Evolutionary conservation across 2,113 vertebrate species (phyloP).

Genomic region (Silurus meridionalis): DNA sequence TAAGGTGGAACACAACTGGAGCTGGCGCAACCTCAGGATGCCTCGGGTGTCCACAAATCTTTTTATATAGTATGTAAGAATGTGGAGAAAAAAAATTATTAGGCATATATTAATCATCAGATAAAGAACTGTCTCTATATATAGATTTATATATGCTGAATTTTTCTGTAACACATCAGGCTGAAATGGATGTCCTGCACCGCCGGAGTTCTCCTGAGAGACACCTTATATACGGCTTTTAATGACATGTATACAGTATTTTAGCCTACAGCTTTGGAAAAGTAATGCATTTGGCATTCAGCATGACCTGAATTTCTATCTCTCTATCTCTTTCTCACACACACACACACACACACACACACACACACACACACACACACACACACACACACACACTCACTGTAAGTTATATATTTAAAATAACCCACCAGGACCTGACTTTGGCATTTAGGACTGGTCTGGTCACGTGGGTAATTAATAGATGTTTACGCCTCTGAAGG

Average conservation of each 20-base stretch:
- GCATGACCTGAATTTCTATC: background rate
- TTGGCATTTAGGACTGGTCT: background rate
- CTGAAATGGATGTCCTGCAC: background rate
- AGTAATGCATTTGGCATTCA: background rate
- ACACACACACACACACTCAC: background rate
- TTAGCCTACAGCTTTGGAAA: background rate
- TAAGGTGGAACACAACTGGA: too few relatives aligned
- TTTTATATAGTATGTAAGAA: too few relatives aligned
- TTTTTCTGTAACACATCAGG: background rate
- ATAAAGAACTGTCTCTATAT: too few relatives aligned
- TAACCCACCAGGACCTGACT: background rate
- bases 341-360: background rate
- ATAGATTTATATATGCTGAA: too few relatives aligned
- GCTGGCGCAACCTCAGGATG: too few relatives aligned
- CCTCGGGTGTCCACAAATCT: too few relatives aligned
- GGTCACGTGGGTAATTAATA: background rate
- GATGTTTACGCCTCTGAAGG: background rate
- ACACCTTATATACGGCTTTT: background rate
- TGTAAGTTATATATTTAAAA: background rate
- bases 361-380: background rate
- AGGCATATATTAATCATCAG: too few relatives aligned
- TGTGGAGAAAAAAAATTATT: too few relatives aligned
- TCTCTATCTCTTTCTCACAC: background rate
- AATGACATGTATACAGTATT: background rate
- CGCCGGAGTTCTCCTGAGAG: background rate